These are phyloP conservation scores for Drosophila equinoxialis DNA, from an alignment of 1,140 invertebrate species.

Conservation along the genomic window DNA sequence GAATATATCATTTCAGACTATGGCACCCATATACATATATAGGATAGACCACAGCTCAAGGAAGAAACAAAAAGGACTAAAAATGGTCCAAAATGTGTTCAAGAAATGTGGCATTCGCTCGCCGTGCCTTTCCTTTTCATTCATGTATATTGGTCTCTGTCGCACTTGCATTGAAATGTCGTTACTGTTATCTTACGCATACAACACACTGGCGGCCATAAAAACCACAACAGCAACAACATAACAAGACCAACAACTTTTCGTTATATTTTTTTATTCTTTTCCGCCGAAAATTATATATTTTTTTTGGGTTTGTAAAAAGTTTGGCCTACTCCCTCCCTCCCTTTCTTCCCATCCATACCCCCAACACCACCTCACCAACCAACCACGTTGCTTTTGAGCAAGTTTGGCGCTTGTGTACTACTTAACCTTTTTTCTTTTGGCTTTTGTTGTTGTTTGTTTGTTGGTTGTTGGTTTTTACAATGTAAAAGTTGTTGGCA, in stretches of 20 bases:
- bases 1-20: too few species aligned
- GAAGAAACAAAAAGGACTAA: too few species aligned
- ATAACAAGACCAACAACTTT: constrained; percentile 11
- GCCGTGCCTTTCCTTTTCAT: constrained; percentile 8
- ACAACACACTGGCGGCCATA: constrained; percentile 63
- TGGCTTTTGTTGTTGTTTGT: constrained; percentile 20
- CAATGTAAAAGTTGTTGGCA: constrained; percentile 55
- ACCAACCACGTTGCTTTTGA: constrained; percentile 17
- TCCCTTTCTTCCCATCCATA: not conserved
- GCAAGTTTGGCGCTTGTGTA: constrained; percentile 50
- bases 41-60: too few species aligned
- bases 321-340: constrained; percentile 29
- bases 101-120: too few species aligned
- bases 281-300: constrained; percentile 9
- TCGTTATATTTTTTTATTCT: constrained; percentile 14
- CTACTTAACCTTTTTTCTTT: constrained; percentile 61
- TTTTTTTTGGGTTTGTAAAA: not conserved
- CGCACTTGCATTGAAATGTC: constrained; percentile 43
- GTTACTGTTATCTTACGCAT: constrained; percentile 76
- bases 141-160: constrained; percentile 21
- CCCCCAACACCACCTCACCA: too few species aligned
- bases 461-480: constrained; percentile 21
- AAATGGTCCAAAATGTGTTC: too few species aligned
- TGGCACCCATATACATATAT: too few species aligned
- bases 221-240: constrained; percentile 55